These are phyloP conservation scores for Cottoperca gobio DNA, from an alignment of 2,797 vertebrate genomes.

Conservation along the genomic window DNA sequence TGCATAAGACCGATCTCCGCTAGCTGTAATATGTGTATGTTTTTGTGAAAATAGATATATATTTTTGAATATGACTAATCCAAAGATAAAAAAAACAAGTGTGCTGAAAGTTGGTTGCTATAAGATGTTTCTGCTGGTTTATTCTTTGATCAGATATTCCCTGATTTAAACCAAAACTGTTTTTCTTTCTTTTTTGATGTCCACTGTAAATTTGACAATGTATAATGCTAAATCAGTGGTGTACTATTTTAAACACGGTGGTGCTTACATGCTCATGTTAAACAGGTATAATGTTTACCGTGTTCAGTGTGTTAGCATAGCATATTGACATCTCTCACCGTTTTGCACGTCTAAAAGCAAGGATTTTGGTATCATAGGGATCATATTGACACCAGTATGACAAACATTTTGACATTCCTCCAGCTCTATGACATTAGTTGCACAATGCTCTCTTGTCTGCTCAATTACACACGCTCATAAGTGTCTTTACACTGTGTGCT, in stretches of 20 bases:
- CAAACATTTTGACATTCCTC: neutral
- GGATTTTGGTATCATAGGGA: neutral
- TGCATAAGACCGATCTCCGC: neutral
- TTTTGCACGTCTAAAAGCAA: neutral
- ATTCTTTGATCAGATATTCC: neutral
- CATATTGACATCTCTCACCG: no score
- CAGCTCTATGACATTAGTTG: neutral
- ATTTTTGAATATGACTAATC: neutral
- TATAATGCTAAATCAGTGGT: neutral
- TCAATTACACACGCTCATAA: neutral
- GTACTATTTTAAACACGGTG: no score
- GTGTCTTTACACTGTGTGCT: constrained; percentile 5
- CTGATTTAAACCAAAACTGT: neutral
- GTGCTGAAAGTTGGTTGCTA: neutral
- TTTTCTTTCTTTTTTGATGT: neutral
- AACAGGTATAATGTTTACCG: neutral
- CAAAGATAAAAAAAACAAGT: neutral
- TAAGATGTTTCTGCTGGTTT: neutral
- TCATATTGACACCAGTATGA: neutral
- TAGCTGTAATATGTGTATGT: neutral
- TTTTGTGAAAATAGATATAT: constrained; percentile 28
- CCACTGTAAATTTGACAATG: no score
- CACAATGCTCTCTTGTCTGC: neutral
- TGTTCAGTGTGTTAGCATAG: neutral
- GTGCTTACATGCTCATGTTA: neutral